Conservation (phyloP, 2,113 vertebrate species). For the Corythoichthys haematopterus region DNA sequence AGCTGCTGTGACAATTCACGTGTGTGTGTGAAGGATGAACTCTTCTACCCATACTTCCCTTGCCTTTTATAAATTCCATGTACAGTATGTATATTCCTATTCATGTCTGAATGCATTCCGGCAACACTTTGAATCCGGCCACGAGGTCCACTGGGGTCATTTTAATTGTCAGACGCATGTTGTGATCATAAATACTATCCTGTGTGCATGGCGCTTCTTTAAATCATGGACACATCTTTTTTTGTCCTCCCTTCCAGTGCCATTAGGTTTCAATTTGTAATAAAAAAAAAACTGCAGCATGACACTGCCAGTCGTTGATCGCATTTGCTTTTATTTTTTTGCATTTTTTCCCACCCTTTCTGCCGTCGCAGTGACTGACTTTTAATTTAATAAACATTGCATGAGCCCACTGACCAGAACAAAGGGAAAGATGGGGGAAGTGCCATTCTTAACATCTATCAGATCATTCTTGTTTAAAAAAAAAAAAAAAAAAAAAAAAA, state of each 20-base stretch:
- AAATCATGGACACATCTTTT: slow-evolving; percentile 64
- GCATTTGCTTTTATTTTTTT: slow-evolving; percentile 61
- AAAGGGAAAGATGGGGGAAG: slow-evolving; percentile 46
- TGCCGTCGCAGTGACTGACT: slow-evolving; percentile 65
- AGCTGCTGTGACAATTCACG: slow-evolving; percentile 54
- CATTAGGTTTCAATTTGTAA: slow-evolving; percentile 71
- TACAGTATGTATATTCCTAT: slow-evolving; percentile 56
- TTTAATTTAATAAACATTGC: slow-evolving; percentile 74
- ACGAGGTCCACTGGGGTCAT: slow-evolving; percentile 69
- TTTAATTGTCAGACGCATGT: slow-evolving; percentile 69
- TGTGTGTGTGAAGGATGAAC: slow-evolving; percentile 54
- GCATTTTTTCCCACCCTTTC: slow-evolving; percentile 51
- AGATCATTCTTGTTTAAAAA: slow-evolving; percentile 53
- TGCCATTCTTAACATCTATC: slow-evolving; percentile 65
- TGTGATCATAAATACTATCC: slow-evolving; percentile 70
- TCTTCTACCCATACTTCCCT: slow-evolving; percentile 51
- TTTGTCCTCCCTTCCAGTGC: slow-evolving; percentile 59
- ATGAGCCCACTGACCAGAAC: slow-evolving; percentile 66
- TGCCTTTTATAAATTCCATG: slow-evolving; percentile 62
- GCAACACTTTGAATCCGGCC: slow-evolving; percentile 65
- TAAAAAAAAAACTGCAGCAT: slow-evolving; percentile 62
- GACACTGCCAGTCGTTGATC: slow-evolving; percentile 22
- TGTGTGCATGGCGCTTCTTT: slow-evolving; percentile 62
- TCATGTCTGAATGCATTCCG: slow-evolving; percentile 56
- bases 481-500: slow-evolving; percentile 28